Percentiles rank a stretch among this genome's conserved stretches.
Evolutionary conservation across 2,888 invertebrate species (phyloP).

Genomic region (Alcis repandata): DNA sequence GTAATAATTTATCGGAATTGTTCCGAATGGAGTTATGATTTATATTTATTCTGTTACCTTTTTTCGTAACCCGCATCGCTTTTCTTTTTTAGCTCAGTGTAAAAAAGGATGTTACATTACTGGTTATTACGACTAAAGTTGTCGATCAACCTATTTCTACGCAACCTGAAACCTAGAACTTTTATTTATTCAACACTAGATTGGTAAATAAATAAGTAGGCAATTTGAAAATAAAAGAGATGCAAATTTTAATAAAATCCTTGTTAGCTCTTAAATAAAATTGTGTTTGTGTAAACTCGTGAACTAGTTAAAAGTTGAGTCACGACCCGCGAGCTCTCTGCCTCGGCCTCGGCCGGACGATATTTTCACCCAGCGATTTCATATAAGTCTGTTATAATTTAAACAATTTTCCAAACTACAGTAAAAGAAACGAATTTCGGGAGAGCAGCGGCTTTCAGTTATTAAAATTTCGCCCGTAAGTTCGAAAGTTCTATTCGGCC

Average conservation of each 20-base stretch:
- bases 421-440: conserved; percentile 60
- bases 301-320: conserved; percentile 41
- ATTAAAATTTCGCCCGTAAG: conserved; percentile 72
- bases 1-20: conserved; percentile 68
- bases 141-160: neutral
- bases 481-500: conserved; percentile 65
- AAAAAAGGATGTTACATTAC: neutral
- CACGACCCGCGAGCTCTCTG: conserved; percentile 44
- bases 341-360: conserved; percentile 34
- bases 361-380: conserved; percentile 52
- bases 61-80: conserved; percentile 13
- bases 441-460: conserved; percentile 61
- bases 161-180: neutral
- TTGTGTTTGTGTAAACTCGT: conserved; percentile 40
- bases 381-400: conserved; percentile 56
- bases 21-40: conserved; percentile 66
- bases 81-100: conserved; percentile 2
- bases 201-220: neutral
- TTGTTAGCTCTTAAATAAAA: conserved; percentile 20
- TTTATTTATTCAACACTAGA: neutral
- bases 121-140: neutral
- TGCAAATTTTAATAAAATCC: conserved; percentile 20
- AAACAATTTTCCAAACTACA: conserved; percentile 57
- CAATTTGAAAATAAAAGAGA: neutral
- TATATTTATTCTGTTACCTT: conserved; percentile 56